Evolutionary conservation across 1,140 invertebrate species (phyloP).

Genomic region (Heliconius hewitsoni): DNA sequence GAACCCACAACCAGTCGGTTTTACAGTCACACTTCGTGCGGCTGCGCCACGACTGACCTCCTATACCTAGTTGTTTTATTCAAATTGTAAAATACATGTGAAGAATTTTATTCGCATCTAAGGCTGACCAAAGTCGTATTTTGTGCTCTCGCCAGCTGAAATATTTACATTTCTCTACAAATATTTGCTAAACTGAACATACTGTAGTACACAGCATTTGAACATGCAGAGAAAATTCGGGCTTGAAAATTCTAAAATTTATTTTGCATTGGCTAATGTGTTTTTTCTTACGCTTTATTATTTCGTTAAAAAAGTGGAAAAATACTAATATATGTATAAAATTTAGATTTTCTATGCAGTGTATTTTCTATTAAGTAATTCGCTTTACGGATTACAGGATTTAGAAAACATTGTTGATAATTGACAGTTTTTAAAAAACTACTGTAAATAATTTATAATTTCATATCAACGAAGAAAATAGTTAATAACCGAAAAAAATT

Average conservation of each 20-base stretch:
- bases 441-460: too few species aligned
- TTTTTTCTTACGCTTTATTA: not conserved
- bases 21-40: too few species aligned
- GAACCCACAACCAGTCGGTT: too few species aligned
- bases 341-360: too few species aligned
- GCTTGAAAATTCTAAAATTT: not conserved
- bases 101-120: slow-evolving; percentile 1
- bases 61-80: not conserved
- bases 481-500: not conserved
- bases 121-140: slow-evolving; percentile 15
- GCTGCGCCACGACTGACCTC: too few species aligned
- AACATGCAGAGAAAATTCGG: not conserved
- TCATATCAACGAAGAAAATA: too few species aligned
- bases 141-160: slow-evolving; percentile 7
- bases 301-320: too few species aligned
- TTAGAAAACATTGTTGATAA: too few species aligned
- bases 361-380: too few species aligned
- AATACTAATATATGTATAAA: too few species aligned
- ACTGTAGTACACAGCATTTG: not conserved
- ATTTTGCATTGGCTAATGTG: slow-evolving; percentile 2
- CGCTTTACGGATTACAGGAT: too few species aligned
- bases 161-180: slow-evolving; percentile 12
- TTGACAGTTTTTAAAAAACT: too few species aligned
- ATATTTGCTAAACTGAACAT: slow-evolving; percentile 5
- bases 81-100: not conserved